Evolutionary conservation across 2,888 invertebrate genomes (phyloP), one percentile per base, ranked within the genome.

Genomic region (Toxonevra muliebris): DNA sequence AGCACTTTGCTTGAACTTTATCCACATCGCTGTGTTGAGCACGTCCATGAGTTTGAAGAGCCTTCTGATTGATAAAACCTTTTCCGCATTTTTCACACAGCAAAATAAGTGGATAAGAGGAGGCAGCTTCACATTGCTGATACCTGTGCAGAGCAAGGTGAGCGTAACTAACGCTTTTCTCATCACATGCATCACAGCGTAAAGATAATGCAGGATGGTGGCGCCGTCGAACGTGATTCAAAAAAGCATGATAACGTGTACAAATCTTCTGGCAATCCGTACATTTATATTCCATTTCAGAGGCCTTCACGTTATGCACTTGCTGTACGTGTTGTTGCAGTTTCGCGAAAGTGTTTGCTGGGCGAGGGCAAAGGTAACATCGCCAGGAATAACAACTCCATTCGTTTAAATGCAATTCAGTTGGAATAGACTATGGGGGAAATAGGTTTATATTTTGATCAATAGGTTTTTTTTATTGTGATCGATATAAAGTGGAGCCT

Each of bases 191-290:
- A 66, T 80, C 80, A 52, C 80, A 81, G 55, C 74, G 71, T 1
- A 75, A 65, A 10, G 68, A 68, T 10, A 81, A 67, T 10, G 74
- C 67, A 0, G 73, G 57, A 0, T 78, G 75, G 71, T 82, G 81
- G 11, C 75, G 72, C 9, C 70, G 66, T 1, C 77, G 76, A 7
- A 81, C 73, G 64, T 81, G 82, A 69, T 79, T 81, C 5, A 81
- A 69, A 61, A 80, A 79, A 2, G 73, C 70, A 52, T 76, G 73
- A 64, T 80, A 80, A 7, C 76, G 78, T 8, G 66, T 40, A 42
- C 76, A 77, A 5, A 65, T 17, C 66, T 80, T 79, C 10, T 75
- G 71, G 55, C 82, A 82, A 69, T 79, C 79, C 11, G 66, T 69
- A 60, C 82, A 82, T 55, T 74, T 64, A 68, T 75, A 81, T 15